Evolutionary conservation across 2,888 invertebrate genomes (phyloP).

Genomic region (Steinernema scapterisci): DNA sequence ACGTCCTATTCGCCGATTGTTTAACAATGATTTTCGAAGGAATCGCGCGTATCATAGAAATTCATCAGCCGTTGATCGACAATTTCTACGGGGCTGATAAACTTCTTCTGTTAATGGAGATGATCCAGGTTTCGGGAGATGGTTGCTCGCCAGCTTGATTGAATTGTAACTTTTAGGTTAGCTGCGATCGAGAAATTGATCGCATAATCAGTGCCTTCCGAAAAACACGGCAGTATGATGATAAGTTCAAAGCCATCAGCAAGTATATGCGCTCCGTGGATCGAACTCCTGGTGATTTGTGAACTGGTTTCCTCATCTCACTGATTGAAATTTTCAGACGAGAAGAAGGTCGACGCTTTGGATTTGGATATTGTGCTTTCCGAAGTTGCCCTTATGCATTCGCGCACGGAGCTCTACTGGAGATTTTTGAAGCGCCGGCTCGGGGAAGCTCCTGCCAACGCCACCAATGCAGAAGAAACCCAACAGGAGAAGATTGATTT

Average conservation of each 20-base stretch:
- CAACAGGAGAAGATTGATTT: neutral
- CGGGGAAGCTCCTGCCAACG: slow-evolving; percentile 53
- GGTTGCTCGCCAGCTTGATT: neutral
- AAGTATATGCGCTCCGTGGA: slow-evolving; percentile 16
- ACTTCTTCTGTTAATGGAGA: slow-evolving; percentile 76
- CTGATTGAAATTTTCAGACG: slow-evolving; percentile 39
- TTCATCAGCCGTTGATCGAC: slow-evolving; percentile 86
- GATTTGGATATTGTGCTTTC: slow-evolving; percentile 84
- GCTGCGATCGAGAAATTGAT: slow-evolving; percentile 76
- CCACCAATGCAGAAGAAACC: neutral
- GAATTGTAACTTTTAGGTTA: slow-evolving; percentile 3
- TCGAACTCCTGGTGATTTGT: neutral
- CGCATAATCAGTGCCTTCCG: slow-evolving; percentile 78
- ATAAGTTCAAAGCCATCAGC: slow-evolving; percentile 74
- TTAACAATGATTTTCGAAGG: slow-evolving; percentile 83
- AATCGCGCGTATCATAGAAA: slow-evolving; percentile 77
- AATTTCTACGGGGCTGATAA: slow-evolving; percentile 83
- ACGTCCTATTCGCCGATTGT: slow-evolving; percentile 83
- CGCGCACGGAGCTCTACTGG: slow-evolving; percentile 86
- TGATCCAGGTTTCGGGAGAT: slow-evolving; percentile 74
- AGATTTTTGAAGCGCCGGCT: slow-evolving; percentile 82
- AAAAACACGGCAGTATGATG: slow-evolving; percentile 73
- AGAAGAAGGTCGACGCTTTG: slow-evolving; percentile 75
- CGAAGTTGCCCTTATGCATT: slow-evolving; percentile 88
- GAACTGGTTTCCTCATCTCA: neutral